Conservation (phyloP, 2,797 vertebrate genomes). For the Chiropotes sagulatus region DNA sequence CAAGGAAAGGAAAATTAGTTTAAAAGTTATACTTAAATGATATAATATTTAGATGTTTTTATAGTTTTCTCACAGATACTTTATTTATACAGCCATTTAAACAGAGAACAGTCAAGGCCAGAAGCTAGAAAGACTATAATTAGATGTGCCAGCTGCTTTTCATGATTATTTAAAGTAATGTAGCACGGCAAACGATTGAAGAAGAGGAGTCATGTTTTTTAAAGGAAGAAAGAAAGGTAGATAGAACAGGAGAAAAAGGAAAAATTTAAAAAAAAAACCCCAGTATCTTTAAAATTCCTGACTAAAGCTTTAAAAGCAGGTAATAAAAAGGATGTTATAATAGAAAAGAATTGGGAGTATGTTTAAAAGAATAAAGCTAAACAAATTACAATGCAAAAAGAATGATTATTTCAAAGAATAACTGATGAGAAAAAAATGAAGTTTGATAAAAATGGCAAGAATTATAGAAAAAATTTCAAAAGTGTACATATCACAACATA, state of each 20-base stretch:
- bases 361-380: not conserved
- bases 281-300: not conserved
- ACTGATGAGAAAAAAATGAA: not conserved
- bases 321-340: conserved; percentile 28
- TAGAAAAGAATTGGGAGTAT: not conserved
- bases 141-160: conserved; percentile 36
- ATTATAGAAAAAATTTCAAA: not conserved
- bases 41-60: not conserved
- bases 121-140: conserved; percentile 33
- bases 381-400: not conserved
- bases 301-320: conserved; percentile 39
- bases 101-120: not conserved
- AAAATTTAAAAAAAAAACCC: not conserved
- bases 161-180: conserved; percentile 45
- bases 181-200: not conserved
- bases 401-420: not conserved
- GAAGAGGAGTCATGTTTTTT: conserved; percentile 31
- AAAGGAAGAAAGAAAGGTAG: not conserved
- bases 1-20: not conserved
- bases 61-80: conserved; percentile 4
- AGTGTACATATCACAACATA: not conserved
- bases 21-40: not conserved
- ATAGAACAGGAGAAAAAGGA: not conserved
- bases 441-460: not conserved
- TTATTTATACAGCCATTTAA: conserved; percentile 11